phyloP scores from a whole-genome alignment of 2,888 invertebrate genomes.

The Drosophila diplacantha region DNA sequence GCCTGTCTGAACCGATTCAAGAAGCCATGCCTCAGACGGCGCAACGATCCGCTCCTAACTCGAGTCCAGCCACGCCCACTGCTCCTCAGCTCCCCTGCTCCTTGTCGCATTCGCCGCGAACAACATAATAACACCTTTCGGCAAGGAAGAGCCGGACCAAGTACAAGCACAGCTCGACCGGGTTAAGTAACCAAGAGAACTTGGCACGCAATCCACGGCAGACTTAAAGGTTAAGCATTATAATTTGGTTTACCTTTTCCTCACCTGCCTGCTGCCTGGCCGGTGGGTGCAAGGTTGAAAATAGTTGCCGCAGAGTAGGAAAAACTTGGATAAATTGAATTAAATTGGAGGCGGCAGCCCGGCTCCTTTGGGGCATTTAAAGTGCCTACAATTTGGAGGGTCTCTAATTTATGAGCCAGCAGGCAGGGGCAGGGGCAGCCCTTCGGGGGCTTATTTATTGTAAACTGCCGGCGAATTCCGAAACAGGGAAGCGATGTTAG shows the following conservation, averaged over 20 bases:
- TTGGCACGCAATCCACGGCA: constrained; percentile 67
- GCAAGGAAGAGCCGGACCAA: constrained; percentile 7
- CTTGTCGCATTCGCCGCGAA: constrained; percentile 41
- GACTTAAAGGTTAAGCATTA: constrained; percentile 71
- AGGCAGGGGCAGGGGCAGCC: constrained; percentile 4
- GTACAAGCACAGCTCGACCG: constrained; percentile 49
- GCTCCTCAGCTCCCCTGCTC: constrained; percentile 3
- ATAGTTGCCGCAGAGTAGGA: constrained; percentile 45
- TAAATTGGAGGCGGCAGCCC: constrained; percentile 48
- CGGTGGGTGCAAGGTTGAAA: constrained; percentile 57
- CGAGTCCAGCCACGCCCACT: constrained; percentile 17
- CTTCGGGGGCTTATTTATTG: constrained; percentile 58
- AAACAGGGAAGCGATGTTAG: constrained; percentile 52
- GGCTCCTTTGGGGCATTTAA: constrained; percentile 41
- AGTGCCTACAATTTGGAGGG: constrained; percentile 56
- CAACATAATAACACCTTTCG: constrained; percentile 57
- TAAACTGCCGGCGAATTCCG: constrained; percentile 57
- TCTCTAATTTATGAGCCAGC: constrained; percentile 52
- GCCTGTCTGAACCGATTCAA: constrained; percentile 16
- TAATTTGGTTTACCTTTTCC: constrained; percentile 60
- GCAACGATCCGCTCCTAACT: not conserved
- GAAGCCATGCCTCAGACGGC: constrained; percentile 12
- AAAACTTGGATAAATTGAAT: constrained; percentile 60
- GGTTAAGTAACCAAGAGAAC: constrained; percentile 66
- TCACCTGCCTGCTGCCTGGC: not conserved